Evolutionary conservation across 2,888 invertebrate species (phyloP).

Genomic region (Crossocerus cetratus): DNA sequence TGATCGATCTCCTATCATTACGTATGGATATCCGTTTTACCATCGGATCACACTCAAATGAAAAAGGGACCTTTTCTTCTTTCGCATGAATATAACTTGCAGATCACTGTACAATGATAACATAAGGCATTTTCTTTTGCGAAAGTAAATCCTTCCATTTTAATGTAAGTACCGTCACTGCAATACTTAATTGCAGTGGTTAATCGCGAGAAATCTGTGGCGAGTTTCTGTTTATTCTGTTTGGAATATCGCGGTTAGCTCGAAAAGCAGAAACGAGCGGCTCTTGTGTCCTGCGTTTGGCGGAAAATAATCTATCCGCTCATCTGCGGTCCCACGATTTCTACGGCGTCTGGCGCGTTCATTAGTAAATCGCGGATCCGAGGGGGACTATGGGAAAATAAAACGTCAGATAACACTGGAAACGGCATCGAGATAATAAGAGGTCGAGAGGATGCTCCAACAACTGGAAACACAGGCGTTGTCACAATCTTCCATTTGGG

Average conservation of each 20-base stretch:
- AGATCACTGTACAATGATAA: no score
- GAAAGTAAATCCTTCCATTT: no score
- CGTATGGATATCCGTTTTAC: not conserved
- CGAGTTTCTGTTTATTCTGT: no score
- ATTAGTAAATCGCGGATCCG: constrained; percentile 41
- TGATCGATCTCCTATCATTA: not conserved
- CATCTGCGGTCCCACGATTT: constrained; percentile 50
- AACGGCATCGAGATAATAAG: constrained; percentile 44
- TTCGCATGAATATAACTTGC: no score
- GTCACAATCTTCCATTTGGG: no score
- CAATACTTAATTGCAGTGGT: no score
- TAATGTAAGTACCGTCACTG: no score
- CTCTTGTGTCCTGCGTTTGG: constrained; percentile 44
- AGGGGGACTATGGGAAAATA: constrained; percentile 49
- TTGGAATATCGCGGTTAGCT: not conserved
- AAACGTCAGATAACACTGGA: constrained; percentile 46
- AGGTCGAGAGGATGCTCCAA: constrained; percentile 23
- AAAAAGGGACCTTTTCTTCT: no score
- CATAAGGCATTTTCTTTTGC: no score
- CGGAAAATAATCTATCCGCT: constrained; percentile 45
- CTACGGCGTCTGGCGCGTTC: constrained; percentile 45
- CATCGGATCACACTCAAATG: no score
- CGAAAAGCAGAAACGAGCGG: constrained; percentile 35
- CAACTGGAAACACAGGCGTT: not conserved
- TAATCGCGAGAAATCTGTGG: no score